Evolutionary conservation across 2,888 invertebrate species (phyloP).

Genomic region (Teleiodes luculella): DNA sequence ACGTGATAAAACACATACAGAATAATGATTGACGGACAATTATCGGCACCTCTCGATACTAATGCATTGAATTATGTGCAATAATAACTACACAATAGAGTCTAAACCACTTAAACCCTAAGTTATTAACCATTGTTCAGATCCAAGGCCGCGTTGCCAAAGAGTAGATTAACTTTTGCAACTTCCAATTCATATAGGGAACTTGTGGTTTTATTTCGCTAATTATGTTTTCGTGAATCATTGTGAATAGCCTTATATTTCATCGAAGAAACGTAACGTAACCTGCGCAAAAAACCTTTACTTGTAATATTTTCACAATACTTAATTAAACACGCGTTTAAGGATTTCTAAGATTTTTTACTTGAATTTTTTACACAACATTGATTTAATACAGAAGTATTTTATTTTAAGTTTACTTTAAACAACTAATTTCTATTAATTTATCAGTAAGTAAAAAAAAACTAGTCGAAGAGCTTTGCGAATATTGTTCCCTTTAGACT

Average conservation of each 20-base stretch:
- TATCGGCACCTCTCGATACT: background rate
- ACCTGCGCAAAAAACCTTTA: too few species aligned
- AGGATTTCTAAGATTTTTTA: too few species aligned
- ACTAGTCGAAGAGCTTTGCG: too few species aligned
- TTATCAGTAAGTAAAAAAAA: too few species aligned
- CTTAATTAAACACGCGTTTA: too few species aligned
- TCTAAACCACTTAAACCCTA: background rate
- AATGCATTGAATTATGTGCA: background rate
- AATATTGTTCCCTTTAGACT: too few species aligned
- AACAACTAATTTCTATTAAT: too few species aligned
- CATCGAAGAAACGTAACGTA: too few species aligned
- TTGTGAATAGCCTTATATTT: background rate
- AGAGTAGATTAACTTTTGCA: slow-evolving; percentile 10
- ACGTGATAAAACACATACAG: background rate
- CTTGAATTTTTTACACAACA: too few species aligned
- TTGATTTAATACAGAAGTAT: too few species aligned
- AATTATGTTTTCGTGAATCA: slow-evolving; percentile 1
- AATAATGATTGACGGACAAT: background rate
- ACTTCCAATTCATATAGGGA: background rate
- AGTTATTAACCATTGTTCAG: slow-evolving; percentile 1
- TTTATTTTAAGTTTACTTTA: too few species aligned
- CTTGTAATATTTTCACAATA: too few species aligned
- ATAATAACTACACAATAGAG: background rate
- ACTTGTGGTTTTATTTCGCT: background rate
- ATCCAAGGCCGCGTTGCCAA: slow-evolving; percentile 5